Evolutionary conservation across 2,113 vertebrate genomes (phyloP), one percentile per base, ranked within the genome.

Genomic region (Hippoglossus stenolepis): DNA sequence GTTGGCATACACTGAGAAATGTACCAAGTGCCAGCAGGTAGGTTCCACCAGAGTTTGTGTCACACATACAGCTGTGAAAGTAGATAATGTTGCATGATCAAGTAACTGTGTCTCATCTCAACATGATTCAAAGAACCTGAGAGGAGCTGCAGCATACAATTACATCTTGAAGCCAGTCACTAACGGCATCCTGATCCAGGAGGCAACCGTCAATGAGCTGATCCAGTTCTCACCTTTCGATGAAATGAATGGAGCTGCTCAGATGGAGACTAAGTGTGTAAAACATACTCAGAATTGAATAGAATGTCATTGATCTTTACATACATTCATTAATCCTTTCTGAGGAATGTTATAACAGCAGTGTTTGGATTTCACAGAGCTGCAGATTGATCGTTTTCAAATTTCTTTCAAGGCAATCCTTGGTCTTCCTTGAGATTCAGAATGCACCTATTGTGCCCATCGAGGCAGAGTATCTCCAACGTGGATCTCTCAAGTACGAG

Each of bases 161-260:
- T 95, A 95, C 85, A 83, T 92, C 49, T 79, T 97, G 90, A 97
- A 96, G 78, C 84, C 87, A 57, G 58, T 87, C 1, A 49, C 80
- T 1, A 7, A 61, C 0, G 87, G 92, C 1, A 38, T 91, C 18
- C 69, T 95, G 67, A 94, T 97, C 81, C 65, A 90, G 45, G 88
- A 96, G 65, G 94, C 85, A 15, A 73, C n/a, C 0, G 95, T 94
- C 0, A 81, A 91, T 75, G 94, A 97, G 85, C 53, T 96, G 5
- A 92, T 95, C 71, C 90, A 95, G 77, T 94, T 96, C 75, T 92
- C 94, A 21, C 94, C 93, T 0, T 82, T 96, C 83, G 86, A 63
- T 69, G 95, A 96, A 79, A 83, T 77, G 5, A 87, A 93, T 0
- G 95, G 95, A n/a, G 92, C 94, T 65, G 95, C 94, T 31, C 74